Conservation (phyloP, 2,113 vertebrate genomes). For the Strix uralensis region DNA sequence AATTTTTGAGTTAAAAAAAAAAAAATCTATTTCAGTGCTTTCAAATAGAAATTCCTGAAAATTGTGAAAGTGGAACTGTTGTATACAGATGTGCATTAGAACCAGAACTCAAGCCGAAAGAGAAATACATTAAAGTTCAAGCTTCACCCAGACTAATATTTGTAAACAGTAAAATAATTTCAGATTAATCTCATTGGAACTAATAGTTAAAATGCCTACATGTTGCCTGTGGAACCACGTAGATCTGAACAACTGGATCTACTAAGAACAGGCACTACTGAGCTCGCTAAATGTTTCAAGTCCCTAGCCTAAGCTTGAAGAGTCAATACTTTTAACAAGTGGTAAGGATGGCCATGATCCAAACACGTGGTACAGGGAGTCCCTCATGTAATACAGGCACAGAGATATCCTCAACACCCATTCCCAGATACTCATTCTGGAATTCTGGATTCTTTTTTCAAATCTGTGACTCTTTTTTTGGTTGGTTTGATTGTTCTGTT, state of each 20-base stretch:
- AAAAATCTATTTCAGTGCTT: not conserved
- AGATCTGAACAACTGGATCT: not conserved
- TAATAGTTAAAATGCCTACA: not conserved
- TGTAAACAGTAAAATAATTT: not conserved
- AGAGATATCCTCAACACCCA: not conserved
- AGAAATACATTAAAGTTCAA: not conserved
- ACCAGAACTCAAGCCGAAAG: not conserved
- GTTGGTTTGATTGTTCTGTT: not conserved
- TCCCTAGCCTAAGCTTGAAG: not conserved
- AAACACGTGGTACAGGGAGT: not conserved
- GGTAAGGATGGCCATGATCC: not conserved
- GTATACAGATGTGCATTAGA: not conserved
- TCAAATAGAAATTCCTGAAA: not conserved
- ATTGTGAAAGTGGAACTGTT: not conserved
- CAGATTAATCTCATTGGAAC: not conserved
- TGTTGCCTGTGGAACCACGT: not conserved
- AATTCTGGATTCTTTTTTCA: not conserved
- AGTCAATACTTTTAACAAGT: not conserved
- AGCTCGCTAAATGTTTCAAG: not conserved
- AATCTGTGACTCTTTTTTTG: not conserved
- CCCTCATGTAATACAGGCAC: too few relatives aligned
- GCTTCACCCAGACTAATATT: not conserved
- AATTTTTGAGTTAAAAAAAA: not conserved
- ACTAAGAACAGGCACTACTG: not conserved
- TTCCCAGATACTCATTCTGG: not conserved